A percentile compares a stretch with the other conserved stretches of the same genome.
phyloP scores from a whole-genome alignment of 2,888 invertebrate genomes.

The Aporophyla lueneburgensis region DNA sequence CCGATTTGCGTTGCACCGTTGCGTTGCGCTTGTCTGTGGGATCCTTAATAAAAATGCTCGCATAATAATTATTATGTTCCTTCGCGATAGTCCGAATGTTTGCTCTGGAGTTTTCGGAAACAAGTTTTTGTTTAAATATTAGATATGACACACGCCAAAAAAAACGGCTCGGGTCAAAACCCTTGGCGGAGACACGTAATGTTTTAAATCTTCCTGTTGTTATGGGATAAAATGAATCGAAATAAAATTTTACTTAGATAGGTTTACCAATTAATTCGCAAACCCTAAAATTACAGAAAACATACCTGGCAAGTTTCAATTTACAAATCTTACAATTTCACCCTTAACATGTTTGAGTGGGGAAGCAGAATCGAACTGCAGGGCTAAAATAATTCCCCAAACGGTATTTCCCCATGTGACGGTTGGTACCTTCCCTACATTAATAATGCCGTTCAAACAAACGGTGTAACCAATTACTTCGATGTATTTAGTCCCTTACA shows the following conservation, averaged over 20 bases:
- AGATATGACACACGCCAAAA: neutral
- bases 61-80: neutral
- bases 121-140: neutral
- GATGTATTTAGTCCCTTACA: neutral
- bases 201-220: neutral
- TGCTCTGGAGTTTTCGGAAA: constrained; percentile 2
- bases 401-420: neutral
- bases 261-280: neutral
- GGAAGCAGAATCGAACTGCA: no score
- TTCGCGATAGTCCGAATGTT: neutral
- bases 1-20: no score
- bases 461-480: neutral
- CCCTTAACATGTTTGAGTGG: neutral
- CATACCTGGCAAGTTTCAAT: neutral
- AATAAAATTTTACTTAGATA: neutral
- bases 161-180: neutral
- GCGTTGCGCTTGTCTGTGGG: no score
- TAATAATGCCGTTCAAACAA: neutral
- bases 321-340: neutral
- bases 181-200: neutral
- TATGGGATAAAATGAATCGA: neutral
- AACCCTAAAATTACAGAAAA: neutral
- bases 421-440: no score
- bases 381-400: neutral
- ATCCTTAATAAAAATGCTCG: neutral